Conservation (phyloP, 2,113 vertebrate genomes). For the Trogon surrucura region DNA sequence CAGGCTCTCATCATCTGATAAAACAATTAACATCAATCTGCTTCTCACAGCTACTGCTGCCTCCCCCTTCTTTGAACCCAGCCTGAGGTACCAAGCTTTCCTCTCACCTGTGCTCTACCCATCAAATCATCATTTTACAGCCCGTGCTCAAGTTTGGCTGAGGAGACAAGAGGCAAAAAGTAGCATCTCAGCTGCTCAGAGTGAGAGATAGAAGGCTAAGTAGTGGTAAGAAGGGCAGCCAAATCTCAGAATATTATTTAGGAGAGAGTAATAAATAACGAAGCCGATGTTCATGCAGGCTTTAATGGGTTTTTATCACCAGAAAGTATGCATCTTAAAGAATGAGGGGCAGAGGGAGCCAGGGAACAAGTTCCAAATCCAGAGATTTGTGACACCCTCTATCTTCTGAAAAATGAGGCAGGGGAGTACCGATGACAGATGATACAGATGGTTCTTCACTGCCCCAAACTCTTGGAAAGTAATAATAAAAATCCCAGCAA, state of each 20-base stretch:
- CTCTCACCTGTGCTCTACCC: background rate
- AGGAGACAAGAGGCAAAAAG: background rate
- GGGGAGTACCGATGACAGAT: background rate
- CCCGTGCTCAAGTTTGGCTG: background rate
- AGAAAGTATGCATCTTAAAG: background rate
- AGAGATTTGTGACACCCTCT: background rate
- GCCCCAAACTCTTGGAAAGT: background rate
- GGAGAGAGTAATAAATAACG: conserved; percentile 33
- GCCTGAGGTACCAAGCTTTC: background rate
- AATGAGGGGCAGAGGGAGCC: background rate
- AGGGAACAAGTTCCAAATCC: background rate
- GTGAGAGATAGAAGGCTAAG: background rate
- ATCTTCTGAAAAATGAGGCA: background rate
- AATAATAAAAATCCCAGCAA: background rate
- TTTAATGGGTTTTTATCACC: background rate
- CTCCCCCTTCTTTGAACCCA: background rate
- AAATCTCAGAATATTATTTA: background rate
- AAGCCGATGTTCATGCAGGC: background rate
- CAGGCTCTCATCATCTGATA: background rate
- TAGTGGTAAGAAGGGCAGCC: conserved; percentile 11
- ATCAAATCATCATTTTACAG: background rate
- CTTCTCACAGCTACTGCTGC: background rate
- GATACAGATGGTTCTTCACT: background rate
- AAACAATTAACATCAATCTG: background rate
- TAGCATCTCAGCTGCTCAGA: background rate